phyloP scores from a whole-genome alignment of 1,140 invertebrate species.

The Sweltsa coloradensis region DNA sequence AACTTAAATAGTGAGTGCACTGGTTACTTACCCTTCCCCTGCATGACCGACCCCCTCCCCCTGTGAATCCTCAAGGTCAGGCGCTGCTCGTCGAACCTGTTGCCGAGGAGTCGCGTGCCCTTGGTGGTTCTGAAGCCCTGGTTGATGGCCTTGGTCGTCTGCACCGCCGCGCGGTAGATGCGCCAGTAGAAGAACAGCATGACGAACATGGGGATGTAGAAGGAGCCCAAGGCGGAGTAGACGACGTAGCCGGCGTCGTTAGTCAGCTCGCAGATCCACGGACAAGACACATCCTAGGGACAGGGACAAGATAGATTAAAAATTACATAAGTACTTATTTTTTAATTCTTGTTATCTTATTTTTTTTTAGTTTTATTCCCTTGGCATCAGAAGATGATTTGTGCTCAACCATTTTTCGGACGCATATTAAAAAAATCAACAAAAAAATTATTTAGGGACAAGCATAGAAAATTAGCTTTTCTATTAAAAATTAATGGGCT shows the following conservation, averaged over 20 bases:
- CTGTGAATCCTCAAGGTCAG: conserved; percentile 85
- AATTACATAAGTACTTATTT: too few species aligned
- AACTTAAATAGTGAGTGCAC: background rate
- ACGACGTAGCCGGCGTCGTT: conserved; percentile 49
- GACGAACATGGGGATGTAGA: conserved; percentile 91
- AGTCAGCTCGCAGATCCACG: conserved; percentile 79
- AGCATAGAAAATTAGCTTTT: too few species aligned
- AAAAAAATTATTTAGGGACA: too few species aligned
- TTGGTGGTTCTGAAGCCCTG: conserved; percentile 89
- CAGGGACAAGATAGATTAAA: too few species aligned
- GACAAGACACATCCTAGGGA: too few species aligned
- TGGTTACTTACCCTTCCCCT: too few species aligned
- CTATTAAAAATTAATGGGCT: too few species aligned
- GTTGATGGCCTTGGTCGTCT: conserved; percentile 81
- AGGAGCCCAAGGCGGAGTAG: conserved; percentile 87
- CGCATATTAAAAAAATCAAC: too few species aligned
- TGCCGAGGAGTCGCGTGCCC: conserved; percentile 39
- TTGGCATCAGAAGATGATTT: too few species aligned
- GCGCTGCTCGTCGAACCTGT: conserved; percentile 70
- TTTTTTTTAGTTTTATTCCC: too few species aligned
- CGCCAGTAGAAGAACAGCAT: conserved; percentile 96
- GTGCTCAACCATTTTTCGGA: too few species aligned
- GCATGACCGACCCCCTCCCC: conserved; percentile 47
- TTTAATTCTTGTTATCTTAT: too few species aligned
- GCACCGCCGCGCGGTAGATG: conserved; percentile 84